These are phyloP conservation scores for Onychostruthus taczanowskii DNA, from an alignment of 2,113 vertebrate genomes.

Conservation along the genomic window DNA sequence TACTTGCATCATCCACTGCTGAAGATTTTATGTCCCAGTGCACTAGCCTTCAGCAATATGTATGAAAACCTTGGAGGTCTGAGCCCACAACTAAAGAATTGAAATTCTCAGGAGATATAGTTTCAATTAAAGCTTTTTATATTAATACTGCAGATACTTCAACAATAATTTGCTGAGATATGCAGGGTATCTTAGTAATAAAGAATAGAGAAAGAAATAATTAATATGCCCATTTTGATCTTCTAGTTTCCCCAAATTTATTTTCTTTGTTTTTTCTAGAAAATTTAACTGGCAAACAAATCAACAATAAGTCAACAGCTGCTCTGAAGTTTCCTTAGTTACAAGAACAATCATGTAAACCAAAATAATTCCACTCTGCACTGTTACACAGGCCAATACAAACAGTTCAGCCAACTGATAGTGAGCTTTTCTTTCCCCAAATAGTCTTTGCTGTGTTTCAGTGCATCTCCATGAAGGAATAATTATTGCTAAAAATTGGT, in stretches of 20 bases:
- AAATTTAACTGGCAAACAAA: constrained; percentile 16
- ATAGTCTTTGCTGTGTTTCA: background rate
- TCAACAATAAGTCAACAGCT: background rate
- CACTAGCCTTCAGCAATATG: background rate
- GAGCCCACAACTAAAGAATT: background rate
- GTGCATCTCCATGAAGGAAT: background rate
- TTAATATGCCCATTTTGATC: background rate
- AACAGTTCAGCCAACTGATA: background rate
- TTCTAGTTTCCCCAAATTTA: background rate
- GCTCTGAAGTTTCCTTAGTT: constrained; percentile 10
- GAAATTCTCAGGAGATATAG: background rate
- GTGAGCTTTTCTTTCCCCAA: background rate
- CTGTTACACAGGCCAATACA: background rate
- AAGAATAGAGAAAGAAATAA: constrained; percentile 13
- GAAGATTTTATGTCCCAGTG: background rate
- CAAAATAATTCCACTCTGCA: background rate
- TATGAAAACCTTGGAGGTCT: constrained; percentile 17
- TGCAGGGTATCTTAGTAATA: background rate
- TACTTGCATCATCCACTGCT: background rate
- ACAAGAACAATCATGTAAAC: background rate
- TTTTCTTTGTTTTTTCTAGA: constrained; percentile 8
- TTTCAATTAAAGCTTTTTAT: constrained; percentile 30
- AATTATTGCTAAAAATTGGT: background rate
- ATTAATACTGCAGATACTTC: constrained; percentile 3
- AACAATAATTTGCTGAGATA: constrained; percentile 8